Percentiles rank a stretch among this genome's conserved stretches.
These are phyloP conservation scores for Patella pellucida DNA, from an alignment of 2,888 invertebrate species.

Conservation along the genomic window DNA sequence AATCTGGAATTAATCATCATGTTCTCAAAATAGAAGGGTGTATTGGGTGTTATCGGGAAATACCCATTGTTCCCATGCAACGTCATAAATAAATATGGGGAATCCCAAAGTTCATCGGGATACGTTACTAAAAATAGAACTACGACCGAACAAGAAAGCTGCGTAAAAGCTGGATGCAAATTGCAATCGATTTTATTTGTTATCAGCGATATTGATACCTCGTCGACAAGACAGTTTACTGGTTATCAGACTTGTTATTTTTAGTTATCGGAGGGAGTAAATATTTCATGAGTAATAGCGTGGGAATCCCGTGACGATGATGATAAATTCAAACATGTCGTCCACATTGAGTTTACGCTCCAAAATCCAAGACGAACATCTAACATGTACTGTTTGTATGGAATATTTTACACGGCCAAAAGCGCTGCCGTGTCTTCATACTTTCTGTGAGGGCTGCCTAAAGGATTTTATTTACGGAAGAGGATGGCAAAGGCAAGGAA, in stretches of 20 bases:
- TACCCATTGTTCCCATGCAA: not conserved
- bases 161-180: too few relatives aligned
- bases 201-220: too few relatives aligned
- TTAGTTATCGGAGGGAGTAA: not conserved
- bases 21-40: too few relatives aligned
- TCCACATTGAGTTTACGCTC: conserved; percentile 37
- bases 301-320: conserved; percentile 13
- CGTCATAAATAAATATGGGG: too few relatives aligned
- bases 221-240: not conserved
- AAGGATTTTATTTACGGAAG: conserved; percentile 49
- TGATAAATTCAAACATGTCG: conserved; percentile 20
- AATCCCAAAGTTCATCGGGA: too few relatives aligned
- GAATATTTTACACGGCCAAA: conserved; percentile 54
- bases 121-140: too few relatives aligned
- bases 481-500: conserved; percentile 37
- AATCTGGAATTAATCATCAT: too few relatives aligned
- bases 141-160: too few relatives aligned
- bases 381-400: conserved; percentile 62
- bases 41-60: not conserved
- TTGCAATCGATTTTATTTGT: too few relatives aligned
- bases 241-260: not conserved
- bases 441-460: conserved; percentile 62
- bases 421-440: conserved; percentile 64
- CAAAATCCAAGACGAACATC: conserved; percentile 55
- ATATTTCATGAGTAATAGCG: not conserved